Evolutionary conservation across 2,797 vertebrate species (phyloP), one percentile per base, ranked within the genome.

Genomic region (Galaxias olidus): DNA sequence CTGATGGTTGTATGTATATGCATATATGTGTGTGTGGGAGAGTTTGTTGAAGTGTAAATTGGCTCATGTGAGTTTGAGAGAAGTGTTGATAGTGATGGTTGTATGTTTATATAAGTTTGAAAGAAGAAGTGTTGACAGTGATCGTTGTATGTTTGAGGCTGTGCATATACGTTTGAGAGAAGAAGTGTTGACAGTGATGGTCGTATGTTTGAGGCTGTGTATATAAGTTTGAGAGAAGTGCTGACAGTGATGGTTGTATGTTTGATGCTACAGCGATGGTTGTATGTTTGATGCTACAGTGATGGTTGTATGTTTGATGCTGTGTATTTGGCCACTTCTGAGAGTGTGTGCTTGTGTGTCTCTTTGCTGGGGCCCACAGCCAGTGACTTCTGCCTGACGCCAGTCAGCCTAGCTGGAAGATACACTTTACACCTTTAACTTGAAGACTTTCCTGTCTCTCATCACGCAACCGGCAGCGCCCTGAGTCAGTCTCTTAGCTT

Each of bases 401-500:
- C 55, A 52, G 65, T 46, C 18, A 53, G 62, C 66, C 73, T 75
- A 49, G 62, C 58, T 68, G 61, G 13, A 54, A 30, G 40, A 66
- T 47, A 76, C 50, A 60, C 63, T 79, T 79, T 71, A 68, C 65
- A 76, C 44, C 55, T 45, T 69, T 76, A 65, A 70, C 53, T 66
- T 74, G 72, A 70, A 48, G 66, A 78, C 62, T 71, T 62, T 71
- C 74, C 12, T 19, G 14, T 17, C 12, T 45, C 42, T 44, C 56
- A 18, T 59, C 43, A 19, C 17, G 19, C 42, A 13, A 11, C 12
- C 18, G 4, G 10, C 9, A 8, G 11, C 10, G 17, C 57, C 43
- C 2, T 17, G 15, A 44, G n/a, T 1, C 9, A 1, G 41, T 44
- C 4, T 46, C 17, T 59, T 17, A 19, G 10, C 57, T 6, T 1